phyloP scores from a whole-genome alignment of 2,797 vertebrate species.

The Lepus oiostolus region DNA sequence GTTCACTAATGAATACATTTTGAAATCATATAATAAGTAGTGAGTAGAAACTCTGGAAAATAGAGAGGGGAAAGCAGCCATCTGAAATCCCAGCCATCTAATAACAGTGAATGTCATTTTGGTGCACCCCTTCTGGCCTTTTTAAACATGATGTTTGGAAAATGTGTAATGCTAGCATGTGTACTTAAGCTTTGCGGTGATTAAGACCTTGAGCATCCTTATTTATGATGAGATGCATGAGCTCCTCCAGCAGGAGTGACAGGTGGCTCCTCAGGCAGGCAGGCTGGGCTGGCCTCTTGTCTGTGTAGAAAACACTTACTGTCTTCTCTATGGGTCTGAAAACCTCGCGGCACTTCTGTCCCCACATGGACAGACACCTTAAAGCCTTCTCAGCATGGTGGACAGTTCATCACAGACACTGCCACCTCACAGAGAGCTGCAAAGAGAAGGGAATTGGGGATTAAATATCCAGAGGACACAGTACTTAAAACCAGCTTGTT shows the following conservation, averaged over 20 bases:
- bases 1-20: neutral
- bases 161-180: conserved; percentile 2
- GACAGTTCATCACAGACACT: neutral
- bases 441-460: conserved; percentile 1
- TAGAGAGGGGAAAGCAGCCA: neutral
- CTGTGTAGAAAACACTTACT: neutral
- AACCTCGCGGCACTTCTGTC: neutral
- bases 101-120: neutral
- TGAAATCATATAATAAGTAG: neutral
- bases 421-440: neutral
- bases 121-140: neutral
- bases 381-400: neutral
- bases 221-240: conserved; percentile 39
- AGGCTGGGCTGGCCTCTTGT: neutral
- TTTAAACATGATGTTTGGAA: neutral
- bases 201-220: conserved; percentile 40
- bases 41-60: conserved; percentile 37
- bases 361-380: neutral
- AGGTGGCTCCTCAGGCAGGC: conserved; percentile 22
- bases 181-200: neutral
- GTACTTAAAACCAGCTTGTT: conserved; percentile 15
- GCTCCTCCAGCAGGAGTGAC: conserved; percentile 27
- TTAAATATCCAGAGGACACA: conserved; percentile 40
- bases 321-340: neutral
- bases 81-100: neutral